Evolutionary conservation across 1,140 invertebrate species (phyloP).

Genomic region (Drosophila mojavensis): DNA sequence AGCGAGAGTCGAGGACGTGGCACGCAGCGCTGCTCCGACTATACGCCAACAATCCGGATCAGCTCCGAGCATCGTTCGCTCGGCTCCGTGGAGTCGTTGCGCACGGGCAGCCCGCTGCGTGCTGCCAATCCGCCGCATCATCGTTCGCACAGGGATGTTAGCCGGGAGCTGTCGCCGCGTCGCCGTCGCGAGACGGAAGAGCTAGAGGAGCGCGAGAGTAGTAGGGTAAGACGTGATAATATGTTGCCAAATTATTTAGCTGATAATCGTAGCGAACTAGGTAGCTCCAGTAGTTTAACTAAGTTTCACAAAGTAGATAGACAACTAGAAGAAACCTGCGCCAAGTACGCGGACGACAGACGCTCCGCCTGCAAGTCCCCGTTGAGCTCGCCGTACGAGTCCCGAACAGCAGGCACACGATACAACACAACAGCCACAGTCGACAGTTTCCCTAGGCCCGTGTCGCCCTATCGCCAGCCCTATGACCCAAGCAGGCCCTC

Average conservation of each 20-base stretch:
- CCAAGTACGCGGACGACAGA: constrained; percentile 76
- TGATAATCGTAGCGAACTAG: constrained; percentile 79
- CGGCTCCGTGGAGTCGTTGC: constrained; percentile 70
- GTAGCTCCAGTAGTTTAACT: constrained; percentile 82
- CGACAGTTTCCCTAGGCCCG: constrained; percentile 55
- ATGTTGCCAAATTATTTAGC: constrained; percentile 83
- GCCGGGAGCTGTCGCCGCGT: constrained; percentile 72
- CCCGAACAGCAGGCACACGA: constrained; percentile 53
- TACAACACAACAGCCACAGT: constrained; percentile 29
- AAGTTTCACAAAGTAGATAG: constrained; percentile 84
- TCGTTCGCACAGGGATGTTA: constrained; percentile 74
- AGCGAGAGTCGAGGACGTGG: constrained; percentile 61
- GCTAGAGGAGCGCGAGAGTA: constrained; percentile 74
- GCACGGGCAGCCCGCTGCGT: constrained; percentile 59
- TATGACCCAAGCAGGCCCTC: constrained; percentile 55
- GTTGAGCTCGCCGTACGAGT: constrained; percentile 70
- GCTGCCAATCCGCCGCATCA: constrained; percentile 58
- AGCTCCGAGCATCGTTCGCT: constrained; percentile 70
- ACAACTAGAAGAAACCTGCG: constrained; percentile 82
- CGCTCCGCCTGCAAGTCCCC: constrained; percentile 74
- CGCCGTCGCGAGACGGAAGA: constrained; percentile 73
- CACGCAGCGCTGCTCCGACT: constrained; percentile 40
- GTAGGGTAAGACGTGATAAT: constrained; percentile 84
- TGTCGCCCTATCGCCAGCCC: constrained; percentile 72
- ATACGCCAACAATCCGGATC: constrained; percentile 68